These are phyloP conservation scores for Brachyalestes nurse DNA, from an alignment of 2,797 vertebrate species.

Conservation along the genomic window DNA sequence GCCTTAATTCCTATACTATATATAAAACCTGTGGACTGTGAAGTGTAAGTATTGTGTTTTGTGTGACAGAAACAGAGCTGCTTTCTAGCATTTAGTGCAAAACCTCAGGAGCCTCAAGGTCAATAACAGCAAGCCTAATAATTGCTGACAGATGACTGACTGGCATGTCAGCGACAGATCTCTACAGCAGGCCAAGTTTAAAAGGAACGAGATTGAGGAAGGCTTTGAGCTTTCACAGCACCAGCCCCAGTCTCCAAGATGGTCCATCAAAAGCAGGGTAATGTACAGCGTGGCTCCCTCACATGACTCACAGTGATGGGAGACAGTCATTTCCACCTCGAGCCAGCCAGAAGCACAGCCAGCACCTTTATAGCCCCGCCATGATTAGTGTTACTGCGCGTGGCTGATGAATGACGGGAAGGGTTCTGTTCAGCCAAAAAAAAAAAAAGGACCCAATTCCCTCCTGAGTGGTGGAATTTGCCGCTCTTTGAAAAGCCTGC, in stretches of 20 bases:
- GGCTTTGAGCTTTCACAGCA: constrained; percentile 30
- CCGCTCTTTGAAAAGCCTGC: neutral
- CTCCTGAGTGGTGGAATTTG: constrained; percentile 20
- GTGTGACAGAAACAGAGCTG: neutral
- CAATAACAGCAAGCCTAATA: constrained; percentile 4
- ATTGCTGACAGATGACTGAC: constrained; percentile 28
- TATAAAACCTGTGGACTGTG: too few species aligned
- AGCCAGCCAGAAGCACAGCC: constrained; percentile 14
- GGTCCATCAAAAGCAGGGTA: constrained; percentile 26
- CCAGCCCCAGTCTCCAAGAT: constrained; percentile 24
- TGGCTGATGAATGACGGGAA: constrained; percentile 40
- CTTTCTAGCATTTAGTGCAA: neutral
- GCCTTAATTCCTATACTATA: too few species aligned
- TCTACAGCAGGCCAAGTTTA: constrained; percentile 11
- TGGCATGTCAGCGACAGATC: neutral
- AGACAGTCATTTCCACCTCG: constrained; percentile 46
- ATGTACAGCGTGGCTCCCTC: constrained; percentile 13
- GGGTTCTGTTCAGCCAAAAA: constrained; percentile 15
- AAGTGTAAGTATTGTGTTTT: too few species aligned
- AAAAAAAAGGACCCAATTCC: constrained; percentile 22
- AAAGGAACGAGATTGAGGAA: constrained; percentile 17
- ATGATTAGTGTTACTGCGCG: constrained; percentile 40
- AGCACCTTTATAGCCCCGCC: constrained; percentile 21
- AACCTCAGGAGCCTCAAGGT: neutral
- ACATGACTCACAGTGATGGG: constrained; percentile 36